These are phyloP conservation scores for Pteronura brasiliensis DNA, from an alignment of 2,113 vertebrate species.

Conservation along the genomic window DNA sequence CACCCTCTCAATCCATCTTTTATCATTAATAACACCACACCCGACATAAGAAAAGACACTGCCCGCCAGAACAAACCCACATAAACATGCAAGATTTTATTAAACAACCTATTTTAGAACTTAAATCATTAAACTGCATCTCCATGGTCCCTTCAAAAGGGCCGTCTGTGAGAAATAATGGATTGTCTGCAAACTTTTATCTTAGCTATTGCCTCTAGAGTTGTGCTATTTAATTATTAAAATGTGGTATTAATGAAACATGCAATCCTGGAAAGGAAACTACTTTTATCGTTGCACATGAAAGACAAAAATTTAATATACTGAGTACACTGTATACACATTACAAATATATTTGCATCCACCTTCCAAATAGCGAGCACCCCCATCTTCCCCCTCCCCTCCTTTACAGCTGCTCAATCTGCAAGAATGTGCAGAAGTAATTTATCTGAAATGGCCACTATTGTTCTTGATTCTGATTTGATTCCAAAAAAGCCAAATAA, in stretches of 20 bases:
- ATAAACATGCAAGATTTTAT: constrained; percentile 79
- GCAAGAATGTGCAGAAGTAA: constrained; percentile 73
- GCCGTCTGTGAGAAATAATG: constrained; percentile 77
- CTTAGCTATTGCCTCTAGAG: constrained; percentile 75
- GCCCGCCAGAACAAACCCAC: constrained; percentile 67
- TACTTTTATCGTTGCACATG: constrained; percentile 76
- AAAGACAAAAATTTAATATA: constrained; percentile 70
- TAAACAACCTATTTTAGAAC: constrained; percentile 78
- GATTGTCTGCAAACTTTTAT: constrained; percentile 83
- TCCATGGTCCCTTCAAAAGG: constrained; percentile 74
- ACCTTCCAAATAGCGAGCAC: constrained; percentile 67
- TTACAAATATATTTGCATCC: constrained; percentile 65
- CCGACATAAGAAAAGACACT: constrained; percentile 70
- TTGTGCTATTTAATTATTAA: constrained; percentile 84
- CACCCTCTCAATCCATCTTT: constrained; percentile 13
- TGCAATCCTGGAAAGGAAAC: constrained; percentile 73
- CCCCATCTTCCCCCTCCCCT: background rate
- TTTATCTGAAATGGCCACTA: constrained; percentile 78
- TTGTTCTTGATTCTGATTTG: constrained; percentile 80
- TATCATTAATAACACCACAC: constrained; percentile 65
- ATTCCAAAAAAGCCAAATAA: constrained; percentile 71
- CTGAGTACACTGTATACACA: constrained; percentile 58
- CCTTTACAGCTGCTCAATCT: constrained; percentile 77
- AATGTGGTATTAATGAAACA: constrained; percentile 81
- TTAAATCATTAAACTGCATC: constrained; percentile 78